Evolutionary conservation across 1,140 invertebrate species (phyloP).

Genomic region (Trachelipus rathkii): DNA sequence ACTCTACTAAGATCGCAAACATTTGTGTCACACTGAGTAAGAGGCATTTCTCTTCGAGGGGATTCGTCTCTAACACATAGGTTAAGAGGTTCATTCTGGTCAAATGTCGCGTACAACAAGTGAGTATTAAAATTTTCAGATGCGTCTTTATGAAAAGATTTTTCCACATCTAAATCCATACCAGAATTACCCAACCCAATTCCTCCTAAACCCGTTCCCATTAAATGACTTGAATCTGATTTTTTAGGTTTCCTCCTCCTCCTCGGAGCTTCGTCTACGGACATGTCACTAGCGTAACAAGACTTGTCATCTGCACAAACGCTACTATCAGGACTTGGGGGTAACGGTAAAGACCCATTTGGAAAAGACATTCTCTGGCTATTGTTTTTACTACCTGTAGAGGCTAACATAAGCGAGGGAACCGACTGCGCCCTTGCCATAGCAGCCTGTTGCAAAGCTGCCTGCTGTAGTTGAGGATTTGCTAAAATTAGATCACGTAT

Average conservation of each 20-base stretch:
- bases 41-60: slow-evolving; percentile 56
- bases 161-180: slow-evolving; percentile 20
- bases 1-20: neutral
- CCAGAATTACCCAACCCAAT: slow-evolving; percentile 59
- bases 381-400: neutral
- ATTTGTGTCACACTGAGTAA: slow-evolving; percentile 52
- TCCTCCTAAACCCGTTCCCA: slow-evolving; percentile 83
- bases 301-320: slow-evolving; percentile 53
- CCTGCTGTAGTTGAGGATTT: slow-evolving; percentile 42
- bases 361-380: slow-evolving; percentile 22
- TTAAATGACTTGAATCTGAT: slow-evolving; percentile 83
- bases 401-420: slow-evolving; percentile 41
- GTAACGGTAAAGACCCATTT: slow-evolving; percentile 1
- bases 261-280: slow-evolving; percentile 73
- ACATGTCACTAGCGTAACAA: slow-evolving; percentile 86
- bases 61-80: slow-evolving; percentile 66
- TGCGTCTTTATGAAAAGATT: neutral
- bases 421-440: slow-evolving; percentile 42
- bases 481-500: slow-evolving; percentile 40
- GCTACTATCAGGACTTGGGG: slow-evolving; percentile 23
- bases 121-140: slow-evolving; percentile 32
- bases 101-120: slow-evolving; percentile 36
- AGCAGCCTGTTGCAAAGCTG: slow-evolving; percentile 43
- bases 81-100: slow-evolving; percentile 73
- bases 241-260: slow-evolving; percentile 82